A percentile compares a stretch with the other conserved stretches of the same genome.
Conservation (phyloP, 2,888 invertebrate genomes). For the Diachrysia chrysitis region DNA sequence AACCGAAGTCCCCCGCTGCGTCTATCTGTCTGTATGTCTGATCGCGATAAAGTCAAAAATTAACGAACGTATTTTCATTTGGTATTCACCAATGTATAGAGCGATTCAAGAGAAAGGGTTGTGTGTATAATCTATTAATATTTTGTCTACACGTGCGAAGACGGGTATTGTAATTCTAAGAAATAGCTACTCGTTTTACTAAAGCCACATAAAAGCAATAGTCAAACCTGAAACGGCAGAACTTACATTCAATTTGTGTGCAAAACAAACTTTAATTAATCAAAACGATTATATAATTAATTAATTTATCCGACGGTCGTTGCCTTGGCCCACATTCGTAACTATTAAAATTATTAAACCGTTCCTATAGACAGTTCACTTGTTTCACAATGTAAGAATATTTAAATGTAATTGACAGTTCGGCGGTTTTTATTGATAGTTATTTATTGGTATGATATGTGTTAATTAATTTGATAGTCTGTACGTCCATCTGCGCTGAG, state of each 20-base stretch:
- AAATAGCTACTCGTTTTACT: background rate
- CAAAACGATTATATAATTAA: slow-evolving; percentile 40
- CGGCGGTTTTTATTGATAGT: background rate
- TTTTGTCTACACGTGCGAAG: too few relatives aligned
- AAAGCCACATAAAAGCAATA: background rate
- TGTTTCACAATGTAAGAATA: slow-evolving; percentile 2
- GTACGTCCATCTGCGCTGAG: background rate
- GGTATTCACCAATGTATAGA: too few relatives aligned
- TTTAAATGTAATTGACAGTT: slow-evolving; percentile 15
- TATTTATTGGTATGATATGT: slow-evolving; percentile 1
- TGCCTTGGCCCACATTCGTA: slow-evolving; percentile 44
- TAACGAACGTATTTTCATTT: too few relatives aligned
- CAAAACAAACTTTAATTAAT: slow-evolving; percentile 35
- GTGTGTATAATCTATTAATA: too few relatives aligned
- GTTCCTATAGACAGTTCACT: slow-evolving; percentile 13
- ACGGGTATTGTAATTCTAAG: too few relatives aligned
- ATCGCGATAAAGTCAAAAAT: too few relatives aligned
- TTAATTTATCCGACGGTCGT: slow-evolving; percentile 22
- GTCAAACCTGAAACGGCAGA: slow-evolving; percentile 5
- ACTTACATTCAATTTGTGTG: slow-evolving; percentile 20
- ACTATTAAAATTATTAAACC: slow-evolving; percentile 16
- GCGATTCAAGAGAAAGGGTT: too few relatives aligned
- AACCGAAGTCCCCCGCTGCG: too few relatives aligned
- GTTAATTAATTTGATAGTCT: background rate
- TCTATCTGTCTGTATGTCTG: too few relatives aligned